Base-by-base conservation (phyloP, 2,113 vertebrate species). In the Chrysochloris asiatica region DNA sequence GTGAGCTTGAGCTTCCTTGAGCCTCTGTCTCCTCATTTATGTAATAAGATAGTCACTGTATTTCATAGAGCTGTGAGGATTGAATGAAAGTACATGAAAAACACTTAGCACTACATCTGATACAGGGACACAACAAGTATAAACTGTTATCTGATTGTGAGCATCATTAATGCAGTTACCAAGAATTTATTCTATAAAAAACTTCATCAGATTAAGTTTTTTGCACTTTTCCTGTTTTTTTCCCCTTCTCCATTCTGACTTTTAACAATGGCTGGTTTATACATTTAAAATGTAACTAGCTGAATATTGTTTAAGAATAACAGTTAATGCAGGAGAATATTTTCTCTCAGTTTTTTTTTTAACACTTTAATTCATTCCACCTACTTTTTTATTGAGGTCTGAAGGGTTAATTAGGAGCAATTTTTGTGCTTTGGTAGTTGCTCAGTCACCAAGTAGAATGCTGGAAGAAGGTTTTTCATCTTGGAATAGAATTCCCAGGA, bases 401-500 rank as follows among this genome's bases (percentile, higher is more conserved):
- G 81, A 16, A 43, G 83, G 88, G 90, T 95, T 95, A 93, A 93
- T 92, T 76, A 83, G 56, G 9, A 92, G 22, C 41, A 91, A 38
- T 33, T 95, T 45, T 82, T n/a, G 86, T 84, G 73, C 91, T 95
- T 72, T 79, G 67, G 69, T 78, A 45, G 54, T 54, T 71, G 41
- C 65, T 88, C 96, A 91, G 92, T 96, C 86, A 85, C 65, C 16
- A 47, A 82, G 28, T 59, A 92, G 80, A 92, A 63, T 11, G 56
- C 90, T 41, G 79, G 50, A 83, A 93, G 89, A 90, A 94, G 75
- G 87, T 13, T 84, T 95, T 97, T 91, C 77, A 90, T 92, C 75
- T 95, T 85, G 92, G 45, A 4, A 83, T 67, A 43, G 0, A 10
- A 90, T 91, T 93, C 89, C 71, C 45, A 63, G 93, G 91, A 91